Conservation (phyloP, 2,888 invertebrate genomes). For the Ectemnius cavifrons region DNA sequence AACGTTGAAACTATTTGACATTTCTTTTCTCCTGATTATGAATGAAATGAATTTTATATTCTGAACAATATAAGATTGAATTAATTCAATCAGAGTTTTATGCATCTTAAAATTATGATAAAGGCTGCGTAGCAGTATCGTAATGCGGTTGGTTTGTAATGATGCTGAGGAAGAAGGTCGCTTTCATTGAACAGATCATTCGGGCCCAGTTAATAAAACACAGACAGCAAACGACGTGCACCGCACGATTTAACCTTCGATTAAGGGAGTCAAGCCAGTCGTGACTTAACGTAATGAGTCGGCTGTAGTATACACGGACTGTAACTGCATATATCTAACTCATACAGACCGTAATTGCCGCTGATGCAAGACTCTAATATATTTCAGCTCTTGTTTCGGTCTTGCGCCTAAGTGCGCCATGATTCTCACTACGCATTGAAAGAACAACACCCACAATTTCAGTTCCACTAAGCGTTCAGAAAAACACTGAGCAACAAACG, state of each 20-base stretch:
- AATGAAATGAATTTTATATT: too few relatives aligned
- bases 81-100: too few relatives aligned
- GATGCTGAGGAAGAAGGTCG: too few relatives aligned
- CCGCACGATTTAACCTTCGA: constrained; percentile 61
- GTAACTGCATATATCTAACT: constrained; percentile 31
- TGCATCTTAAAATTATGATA: too few relatives aligned
- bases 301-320: constrained; percentile 21
- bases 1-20: too few relatives aligned
- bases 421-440: constrained; percentile 31
- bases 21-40: too few relatives aligned
- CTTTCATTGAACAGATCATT: neutral
- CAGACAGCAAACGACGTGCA: constrained; percentile 46
- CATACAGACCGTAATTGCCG: constrained; percentile 39
- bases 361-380: constrained; percentile 25
- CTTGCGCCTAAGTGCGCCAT: neutral
- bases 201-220: constrained; percentile 49
- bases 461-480: neutral
- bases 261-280: constrained; percentile 57
- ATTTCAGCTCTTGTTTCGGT: constrained; percentile 13
- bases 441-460: constrained; percentile 6
- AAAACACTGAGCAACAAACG: neutral
- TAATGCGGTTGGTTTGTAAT: too few relatives aligned
- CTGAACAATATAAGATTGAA: too few relatives aligned
- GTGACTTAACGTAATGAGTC: constrained; percentile 59
- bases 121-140: too few relatives aligned